Base-by-base conservation (phyloP, 2,797 vertebrate genomes). In the Pterois miles region DNA sequence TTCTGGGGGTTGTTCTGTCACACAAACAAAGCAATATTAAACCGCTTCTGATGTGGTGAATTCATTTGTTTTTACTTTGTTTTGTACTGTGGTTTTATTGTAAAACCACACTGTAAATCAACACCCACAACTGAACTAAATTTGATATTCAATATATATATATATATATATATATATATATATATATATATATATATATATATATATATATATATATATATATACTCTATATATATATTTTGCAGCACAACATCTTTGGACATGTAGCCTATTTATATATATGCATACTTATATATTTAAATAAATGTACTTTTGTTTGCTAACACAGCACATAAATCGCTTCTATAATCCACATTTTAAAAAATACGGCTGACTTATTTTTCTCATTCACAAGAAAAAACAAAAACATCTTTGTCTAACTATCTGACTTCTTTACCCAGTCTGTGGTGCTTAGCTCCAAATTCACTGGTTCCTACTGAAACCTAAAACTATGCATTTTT, bases 31-130 rank as follows among this genome's bases (percentile, higher is more conserved):
- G 46, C 9, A 3, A 58, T 53, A 29, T 23, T 6, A 40, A 54
- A 27, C 62, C 11, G n/a, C 8, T 66, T 76, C 23, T 79, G 9
- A 81, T 84, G 74, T 73, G 52, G 53, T 18, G 22, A 23, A 12
- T 36, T 5, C 25, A 65, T 31, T 16, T 57, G 29, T 43, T 73
- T 74, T 60, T 34, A 57, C 12, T 53, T 62, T 16, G 36, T 23
- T 71, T 9, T 57, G 9, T 23, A 2, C 18, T 52, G 43, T 23
- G 13, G 20, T 58, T 74, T 68, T 29, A 22, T 63, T 50, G 20
- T 27, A 11, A 58, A 68, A 68, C 22, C 58, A 25, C 57, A 62
- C 29, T 34, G 4, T 64, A 40, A 52, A 29, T 80, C 73, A 58
- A 27, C 23, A 48, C 40, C 60, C 8, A 36, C 13, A 73, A 8